A percentile compares a stretch with the other conserved stretches of the same genome.
Evolutionary conservation across 2,113 vertebrate species (phyloP).

Genomic region (Choloepus hoffmanni): DNA sequence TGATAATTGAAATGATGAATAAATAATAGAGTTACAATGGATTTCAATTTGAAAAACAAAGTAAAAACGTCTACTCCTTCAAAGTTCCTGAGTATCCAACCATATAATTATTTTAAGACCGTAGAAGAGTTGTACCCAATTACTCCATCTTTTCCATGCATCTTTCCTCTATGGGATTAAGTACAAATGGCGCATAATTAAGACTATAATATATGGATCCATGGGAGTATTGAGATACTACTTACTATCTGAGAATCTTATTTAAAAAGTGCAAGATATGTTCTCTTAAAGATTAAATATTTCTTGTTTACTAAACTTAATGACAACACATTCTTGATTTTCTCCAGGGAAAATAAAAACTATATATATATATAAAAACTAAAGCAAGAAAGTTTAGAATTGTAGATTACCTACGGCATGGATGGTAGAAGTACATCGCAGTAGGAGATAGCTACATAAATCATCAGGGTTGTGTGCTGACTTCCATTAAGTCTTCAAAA

Average conservation of each 20-base stretch:
- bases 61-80: not conserved
- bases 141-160: conserved; percentile 55
- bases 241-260: conserved; percentile 81
- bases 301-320: conserved; percentile 76
- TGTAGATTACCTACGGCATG: conserved; percentile 14
- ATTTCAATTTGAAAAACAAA: not conserved
- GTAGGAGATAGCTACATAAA: conserved; percentile 56
- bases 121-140: conserved; percentile 60
- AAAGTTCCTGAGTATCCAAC: accelerated
- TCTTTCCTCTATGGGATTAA: conserved; percentile 72
- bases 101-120: conserved; percentile 57
- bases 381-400: conserved; percentile 59
- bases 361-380: not conserved
- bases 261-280: conserved; percentile 71
- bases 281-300: conserved; percentile 79
- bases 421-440: conserved; percentile 45
- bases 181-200: conserved; percentile 68
- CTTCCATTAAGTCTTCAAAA: conserved; percentile 57
- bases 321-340: conserved; percentile 67
- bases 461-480: conserved; percentile 48
- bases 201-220: conserved; percentile 79
- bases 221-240: conserved; percentile 77
- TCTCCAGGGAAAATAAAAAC: conserved; percentile 50
- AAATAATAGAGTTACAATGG: not conserved
- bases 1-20: not conserved